phyloP scores from a whole-genome alignment of 2,797 vertebrate species.

The Rallus crepitans region DNA sequence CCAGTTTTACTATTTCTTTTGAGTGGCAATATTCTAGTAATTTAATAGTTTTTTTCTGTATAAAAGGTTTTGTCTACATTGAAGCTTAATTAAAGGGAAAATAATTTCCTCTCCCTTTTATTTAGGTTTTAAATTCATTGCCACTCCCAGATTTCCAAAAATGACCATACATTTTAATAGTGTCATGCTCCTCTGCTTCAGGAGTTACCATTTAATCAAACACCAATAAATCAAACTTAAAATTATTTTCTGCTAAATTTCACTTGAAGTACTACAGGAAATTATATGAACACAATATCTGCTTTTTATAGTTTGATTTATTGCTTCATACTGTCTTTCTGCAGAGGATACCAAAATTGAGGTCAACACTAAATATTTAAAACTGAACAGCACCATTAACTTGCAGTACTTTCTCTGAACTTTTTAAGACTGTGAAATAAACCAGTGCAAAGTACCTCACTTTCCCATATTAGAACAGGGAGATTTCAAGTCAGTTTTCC shows the following conservation, averaged over 20 bases:
- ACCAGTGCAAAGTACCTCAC: neutral
- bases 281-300: neutral
- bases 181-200: neutral
- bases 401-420: neutral
- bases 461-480: neutral
- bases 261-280: conserved; percentile 13
- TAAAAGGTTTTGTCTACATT: neutral
- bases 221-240: conserved; percentile 17
- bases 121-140: neutral
- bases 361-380: neutral
- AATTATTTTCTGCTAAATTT: conserved; percentile 58
- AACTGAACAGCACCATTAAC: neutral
- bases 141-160: neutral
- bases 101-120: neutral
- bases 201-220: conserved; percentile 20
- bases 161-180: neutral
- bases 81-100: neutral
- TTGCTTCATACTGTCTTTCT: neutral
- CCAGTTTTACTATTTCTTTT: neutral
- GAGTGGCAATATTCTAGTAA: neutral
- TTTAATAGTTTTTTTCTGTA: neutral
- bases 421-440: neutral
- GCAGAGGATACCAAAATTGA: neutral
- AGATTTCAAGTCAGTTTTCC: neutral
- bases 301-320: conserved; percentile 30